phyloP scores from a whole-genome alignment of 2,113 vertebrate genomes.

The Cacatua alba region DNA sequence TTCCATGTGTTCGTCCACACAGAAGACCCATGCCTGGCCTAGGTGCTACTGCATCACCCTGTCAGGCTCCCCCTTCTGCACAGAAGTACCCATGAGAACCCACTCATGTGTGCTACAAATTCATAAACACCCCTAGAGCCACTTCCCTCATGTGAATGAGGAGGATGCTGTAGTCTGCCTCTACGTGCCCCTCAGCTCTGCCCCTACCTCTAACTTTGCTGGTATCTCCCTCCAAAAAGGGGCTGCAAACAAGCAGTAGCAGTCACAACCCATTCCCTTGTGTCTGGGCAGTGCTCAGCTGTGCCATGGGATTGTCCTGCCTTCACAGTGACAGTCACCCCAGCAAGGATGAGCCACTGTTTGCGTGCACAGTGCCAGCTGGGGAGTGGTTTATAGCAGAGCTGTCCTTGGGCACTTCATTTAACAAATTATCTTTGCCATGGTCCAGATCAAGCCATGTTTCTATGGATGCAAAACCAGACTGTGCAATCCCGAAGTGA shows the following conservation, averaged over 20 bases:
- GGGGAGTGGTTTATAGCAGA: neutral
- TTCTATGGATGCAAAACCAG: neutral
- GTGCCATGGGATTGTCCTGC: neutral
- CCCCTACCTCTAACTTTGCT: neutral
- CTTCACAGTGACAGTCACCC: neutral
- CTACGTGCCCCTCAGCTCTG: no score
- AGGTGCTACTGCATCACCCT: neutral
- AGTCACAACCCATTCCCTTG: accelerated
- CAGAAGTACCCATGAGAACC: neutral
- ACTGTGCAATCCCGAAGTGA: neutral
- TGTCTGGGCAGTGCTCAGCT: neutral
- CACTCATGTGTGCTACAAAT: neutral
- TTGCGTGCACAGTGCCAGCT: neutral
- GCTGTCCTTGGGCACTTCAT: no score
- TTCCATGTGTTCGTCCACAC: neutral
- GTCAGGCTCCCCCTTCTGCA: neutral
- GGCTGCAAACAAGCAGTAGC: neutral
- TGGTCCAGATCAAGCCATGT: neutral
- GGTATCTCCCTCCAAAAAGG: neutral
- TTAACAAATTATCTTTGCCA: neutral
- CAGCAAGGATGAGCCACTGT: neutral
- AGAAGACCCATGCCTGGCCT: neutral
- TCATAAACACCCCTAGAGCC: neutral
- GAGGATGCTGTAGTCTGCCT: neutral
- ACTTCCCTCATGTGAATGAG: neutral